Conservation (phyloP, 2,888 invertebrate genomes). For the Incurvaria masculella region DNA sequence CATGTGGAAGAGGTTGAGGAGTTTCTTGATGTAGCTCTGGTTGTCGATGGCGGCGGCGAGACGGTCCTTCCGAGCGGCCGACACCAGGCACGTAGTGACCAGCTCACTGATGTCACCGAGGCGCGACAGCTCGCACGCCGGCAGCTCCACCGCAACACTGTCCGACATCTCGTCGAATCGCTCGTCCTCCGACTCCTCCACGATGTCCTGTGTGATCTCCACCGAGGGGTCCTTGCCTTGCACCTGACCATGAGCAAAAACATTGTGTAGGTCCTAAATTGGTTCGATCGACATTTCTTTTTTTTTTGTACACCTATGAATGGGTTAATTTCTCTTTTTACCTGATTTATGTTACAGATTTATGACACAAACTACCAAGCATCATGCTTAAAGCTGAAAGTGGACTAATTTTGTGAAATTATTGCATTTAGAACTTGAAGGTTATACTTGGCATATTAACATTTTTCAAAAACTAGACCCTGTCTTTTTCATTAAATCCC, state of each 20-base stretch:
- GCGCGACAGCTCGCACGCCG: slow-evolving; percentile 90
- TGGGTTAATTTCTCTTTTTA: no score
- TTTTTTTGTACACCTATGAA: no score
- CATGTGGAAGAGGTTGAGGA: slow-evolving; percentile 92
- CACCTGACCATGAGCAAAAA: slow-evolving; percentile 71
- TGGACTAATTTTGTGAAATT: no score
- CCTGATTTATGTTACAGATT: no score
- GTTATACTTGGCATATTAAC: no score
- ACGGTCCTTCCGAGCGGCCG: slow-evolving; percentile 91
- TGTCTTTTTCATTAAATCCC: no score
- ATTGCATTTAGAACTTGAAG: no score
- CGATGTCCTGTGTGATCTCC: slow-evolving; percentile 95
- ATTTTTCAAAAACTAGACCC: no score
- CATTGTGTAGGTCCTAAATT: no score
- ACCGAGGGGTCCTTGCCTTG: slow-evolving; percentile 99
- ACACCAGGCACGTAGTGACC: slow-evolving; percentile 83
- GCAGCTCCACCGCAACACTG: slow-evolving; percentile 90
- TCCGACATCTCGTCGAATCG: slow-evolving; percentile 96
- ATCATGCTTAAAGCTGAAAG: no score
- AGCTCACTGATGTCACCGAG: slow-evolving; percentile 95
- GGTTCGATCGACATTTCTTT: no score
- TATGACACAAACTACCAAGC: no score
- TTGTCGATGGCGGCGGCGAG: slow-evolving; percentile 89
- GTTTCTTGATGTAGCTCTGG: slow-evolving; percentile 93
- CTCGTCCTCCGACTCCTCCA: slow-evolving; percentile 96